Base-by-base conservation (phyloP, 2,888 invertebrate genomes). In the Stictocephala bisonia region DNA sequence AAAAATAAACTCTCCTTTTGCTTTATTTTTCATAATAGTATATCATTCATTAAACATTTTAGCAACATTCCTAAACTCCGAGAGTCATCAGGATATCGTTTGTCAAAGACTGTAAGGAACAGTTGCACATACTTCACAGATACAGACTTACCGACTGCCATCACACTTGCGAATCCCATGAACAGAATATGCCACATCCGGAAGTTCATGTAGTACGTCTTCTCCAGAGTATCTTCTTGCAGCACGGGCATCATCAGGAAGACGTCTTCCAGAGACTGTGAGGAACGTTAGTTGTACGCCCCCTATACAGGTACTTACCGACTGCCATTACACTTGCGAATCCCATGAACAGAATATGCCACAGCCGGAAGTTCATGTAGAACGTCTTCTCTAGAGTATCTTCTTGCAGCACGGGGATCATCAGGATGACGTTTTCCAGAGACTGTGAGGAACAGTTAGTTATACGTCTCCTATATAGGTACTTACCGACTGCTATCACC, bases 151-250 rank as follows among this genome's bases (percentile, higher is more conserved):
- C 93, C 87, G 75, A 92, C 80, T 73, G 89, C 84, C 60, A 90
- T 85, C 74, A 91, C 81, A 67, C 88, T 88, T 58, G 90, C 90
- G 72, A 91, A 85, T 80, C 89, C 89, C 75, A 93, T 85, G 82
- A 93, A 91, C 81, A 93, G 88, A 71, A 93, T 86, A 82, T 95
- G 95, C 95, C 95, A 95, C 67, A 92, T 87, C 76, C 93, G 87
- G 80, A 95, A 88, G 26, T 24, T 26, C 22, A 18, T 40, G 40
- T 60, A 60, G 40, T 40, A 35, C 35, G 9, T 3, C 22, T 22
- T 9, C 60, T 60, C 60, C 60, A 60, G 58, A n/a, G 58, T 31
- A 22, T 58, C 58, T 3, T 58, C 58, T 4, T 24, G n/a, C 6
- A 51, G 4, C 4, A 4, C 51, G n/a, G 35, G 58, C 15, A 31